Evolutionary conservation across 2,113 vertebrate genomes (phyloP).

Genomic region (Passer montanus): DNA sequence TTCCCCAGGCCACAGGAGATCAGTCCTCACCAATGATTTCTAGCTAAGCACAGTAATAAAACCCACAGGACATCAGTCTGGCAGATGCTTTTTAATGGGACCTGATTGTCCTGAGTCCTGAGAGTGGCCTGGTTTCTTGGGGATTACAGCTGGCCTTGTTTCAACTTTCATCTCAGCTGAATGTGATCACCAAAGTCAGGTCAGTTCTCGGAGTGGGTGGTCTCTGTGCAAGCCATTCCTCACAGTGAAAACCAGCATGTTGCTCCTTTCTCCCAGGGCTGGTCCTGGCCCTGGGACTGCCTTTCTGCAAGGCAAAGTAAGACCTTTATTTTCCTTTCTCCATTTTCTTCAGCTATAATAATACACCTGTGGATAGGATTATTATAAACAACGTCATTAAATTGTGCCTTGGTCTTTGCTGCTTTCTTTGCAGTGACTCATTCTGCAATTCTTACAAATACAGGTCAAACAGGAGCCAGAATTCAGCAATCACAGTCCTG

Average conservation of each 20-base stretch:
- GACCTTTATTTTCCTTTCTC: background rate
- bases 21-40: background rate
- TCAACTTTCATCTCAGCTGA: conserved; percentile 29
- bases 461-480: background rate
- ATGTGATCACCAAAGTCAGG: background rate
- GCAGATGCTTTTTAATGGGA: conserved; percentile 35
- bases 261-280: background rate
- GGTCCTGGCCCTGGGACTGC: background rate
- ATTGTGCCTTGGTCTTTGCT: background rate
- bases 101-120: conserved; percentile 21
- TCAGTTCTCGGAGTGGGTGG: background rate
- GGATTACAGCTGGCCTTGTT: conserved; percentile 32
- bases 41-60: background rate
- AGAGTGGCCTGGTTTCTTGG: conserved; percentile 25
- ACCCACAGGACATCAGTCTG: background rate
- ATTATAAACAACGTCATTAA: background rate
- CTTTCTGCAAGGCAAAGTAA: background rate
- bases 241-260: background rate
- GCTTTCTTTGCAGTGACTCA: background rate
- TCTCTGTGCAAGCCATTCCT: background rate
- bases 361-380: background rate
- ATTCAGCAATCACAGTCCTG: background rate
- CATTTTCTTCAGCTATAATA: background rate
- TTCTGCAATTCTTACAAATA: background rate
- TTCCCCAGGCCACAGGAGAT: background rate